Base-by-base conservation (phyloP, 2,888 invertebrate species). In the Petrolisthes manimaculis region DNA sequence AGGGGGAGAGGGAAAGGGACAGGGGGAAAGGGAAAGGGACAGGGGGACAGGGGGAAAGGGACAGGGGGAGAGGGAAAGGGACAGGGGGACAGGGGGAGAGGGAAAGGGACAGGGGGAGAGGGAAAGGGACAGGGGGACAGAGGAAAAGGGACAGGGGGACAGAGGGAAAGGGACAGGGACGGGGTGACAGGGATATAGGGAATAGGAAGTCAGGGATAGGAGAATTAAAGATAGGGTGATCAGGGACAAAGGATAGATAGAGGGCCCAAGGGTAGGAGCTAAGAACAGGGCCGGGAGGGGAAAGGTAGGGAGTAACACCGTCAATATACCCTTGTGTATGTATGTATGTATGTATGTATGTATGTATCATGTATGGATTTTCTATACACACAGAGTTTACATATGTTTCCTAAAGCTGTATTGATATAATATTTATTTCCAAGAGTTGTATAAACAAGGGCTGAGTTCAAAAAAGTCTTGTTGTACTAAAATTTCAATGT, bases 31-130 rank as follows among this genome's bases (percentile, higher is more conserved):
- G 80, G 80, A 24, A 4, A 21, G 8, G 79, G 79, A 24, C 21
- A 56, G 55, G 21, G 21, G 55, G 56, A 21, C 24, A 3, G 80
- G 18, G n/a, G 79, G 56, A 61, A 61, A 21, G 37, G 77, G 77
- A 24, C 9, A 18, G 51, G 77, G 51, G 12, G 77, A 51, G 51
- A 18, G 80, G 67, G 81, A 24, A 9, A 21, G 56, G 24, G 55
- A 80, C 53, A 55, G 80, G 55, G 56, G 56, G 56, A 78, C 78
- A 78, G 54, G 53, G 53, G 18, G 51, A 21, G 78, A 53, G 54
- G 54, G 51, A 53, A 78, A 78, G 2, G 54, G 14, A 37, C 21
- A n/a, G 6, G 71, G 71, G n/a, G 14, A 1, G 71, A 21, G 14
- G 71, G 71, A 3, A 3, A 14, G 37, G 37, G 2, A 3, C 2